Percentiles rank a stretch among this genome's conserved stretches.
These are phyloP conservation scores for Excalfactoria chinensis DNA, from an alignment of 2,113 vertebrate genomes.

Conservation along the genomic window DNA sequence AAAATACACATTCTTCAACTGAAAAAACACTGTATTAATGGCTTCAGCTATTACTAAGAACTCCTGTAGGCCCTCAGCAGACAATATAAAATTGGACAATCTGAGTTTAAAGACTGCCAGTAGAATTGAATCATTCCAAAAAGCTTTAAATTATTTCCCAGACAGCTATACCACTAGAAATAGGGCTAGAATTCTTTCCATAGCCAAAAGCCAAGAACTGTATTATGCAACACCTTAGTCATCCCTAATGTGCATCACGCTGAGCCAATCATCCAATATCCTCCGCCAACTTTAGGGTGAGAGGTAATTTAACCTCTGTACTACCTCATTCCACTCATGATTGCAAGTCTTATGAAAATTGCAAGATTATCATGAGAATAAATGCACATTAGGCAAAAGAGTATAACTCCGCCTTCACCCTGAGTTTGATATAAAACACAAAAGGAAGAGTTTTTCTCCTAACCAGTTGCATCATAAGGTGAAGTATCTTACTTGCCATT, in stretches of 20 bases:
- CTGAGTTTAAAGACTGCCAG: not conserved
- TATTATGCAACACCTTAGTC: slow-evolving; percentile 29
- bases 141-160: not conserved
- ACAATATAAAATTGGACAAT: not conserved
- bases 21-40: not conserved
- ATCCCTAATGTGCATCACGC: slow-evolving; percentile 18
- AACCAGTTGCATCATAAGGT: not conserved
- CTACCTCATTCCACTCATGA: slow-evolving; percentile 34
- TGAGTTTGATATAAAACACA: not conserved
- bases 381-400: not conserved
- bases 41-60: not conserved
- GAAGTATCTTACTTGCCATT: not conserved
- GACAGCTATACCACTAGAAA: not conserved
- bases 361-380: slow-evolving; percentile 23
- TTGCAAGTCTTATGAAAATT: slow-evolving; percentile 42
- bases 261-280: slow-evolving; percentile 24
- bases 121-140: not conserved
- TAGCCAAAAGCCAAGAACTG: slow-evolving; percentile 1
- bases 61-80: not conserved
- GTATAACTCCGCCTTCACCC: slow-evolving; percentile 30
- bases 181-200: not conserved
- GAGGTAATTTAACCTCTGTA: slow-evolving; percentile 51
- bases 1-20: not conserved
- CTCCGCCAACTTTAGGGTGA: slow-evolving; percentile 35
- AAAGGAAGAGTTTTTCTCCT: not conserved